A percentile compares a stretch with the other conserved stretches of the same genome.
Conservation (phyloP, 1,140 invertebrate species). For the Aricia agestis region DNA sequence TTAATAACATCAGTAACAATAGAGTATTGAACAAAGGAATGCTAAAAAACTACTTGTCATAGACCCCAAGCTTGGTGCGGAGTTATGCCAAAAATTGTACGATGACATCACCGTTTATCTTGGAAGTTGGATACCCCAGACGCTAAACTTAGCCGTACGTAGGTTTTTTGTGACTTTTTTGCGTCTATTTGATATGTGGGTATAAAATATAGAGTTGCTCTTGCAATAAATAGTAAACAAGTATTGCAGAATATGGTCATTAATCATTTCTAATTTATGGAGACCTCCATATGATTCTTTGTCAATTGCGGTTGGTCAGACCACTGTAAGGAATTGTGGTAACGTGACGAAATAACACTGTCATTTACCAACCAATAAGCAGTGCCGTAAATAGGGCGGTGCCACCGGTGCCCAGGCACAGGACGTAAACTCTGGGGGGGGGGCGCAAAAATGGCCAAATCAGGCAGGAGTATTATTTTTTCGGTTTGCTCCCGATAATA, state of each 20-base stretch:
- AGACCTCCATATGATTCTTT: too few species aligned
- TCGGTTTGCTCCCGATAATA: too few species aligned
- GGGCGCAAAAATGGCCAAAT: too few species aligned
- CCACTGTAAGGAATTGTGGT: too few species aligned
- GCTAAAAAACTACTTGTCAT: conserved; percentile 4
- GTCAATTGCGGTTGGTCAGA: too few species aligned
- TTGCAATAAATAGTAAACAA: neutral
- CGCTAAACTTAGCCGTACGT: neutral
- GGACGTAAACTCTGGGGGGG: too few species aligned
- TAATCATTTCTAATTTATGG: neutral
- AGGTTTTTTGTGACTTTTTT: conserved; percentile 1
- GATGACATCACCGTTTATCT: conserved; percentile 7
- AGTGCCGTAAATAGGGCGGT: too few species aligned
- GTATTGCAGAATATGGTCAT: neutral
- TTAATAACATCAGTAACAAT: neutral
- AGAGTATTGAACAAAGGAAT: neutral
- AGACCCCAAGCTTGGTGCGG: neutral
- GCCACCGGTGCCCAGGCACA: too few species aligned
- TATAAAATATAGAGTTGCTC: neutral
- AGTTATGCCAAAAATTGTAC: neutral
- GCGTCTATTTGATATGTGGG: neutral
- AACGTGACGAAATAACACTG: too few species aligned
- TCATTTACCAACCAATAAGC: too few species aligned
- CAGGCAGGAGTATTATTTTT: too few species aligned
- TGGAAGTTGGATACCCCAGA: neutral